phyloP scores from a whole-genome alignment of 2,888 invertebrate species.

The Dinocampus coccinellae region DNA sequence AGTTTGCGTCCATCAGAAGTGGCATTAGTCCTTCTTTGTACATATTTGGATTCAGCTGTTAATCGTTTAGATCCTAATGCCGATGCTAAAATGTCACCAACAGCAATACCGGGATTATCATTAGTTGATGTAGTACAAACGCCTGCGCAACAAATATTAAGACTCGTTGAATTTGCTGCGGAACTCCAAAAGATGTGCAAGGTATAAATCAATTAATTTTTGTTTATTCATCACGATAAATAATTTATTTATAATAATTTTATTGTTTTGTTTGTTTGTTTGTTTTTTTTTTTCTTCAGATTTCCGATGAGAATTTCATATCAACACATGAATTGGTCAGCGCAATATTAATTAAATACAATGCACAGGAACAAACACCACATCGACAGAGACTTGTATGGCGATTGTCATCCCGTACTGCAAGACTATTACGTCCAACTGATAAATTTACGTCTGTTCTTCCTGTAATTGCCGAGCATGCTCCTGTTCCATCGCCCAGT shows the following conservation, averaged over 20 bases:
- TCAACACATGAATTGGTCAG: constrained; percentile 76
- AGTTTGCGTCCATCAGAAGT: constrained; percentile 81
- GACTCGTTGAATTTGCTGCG: constrained; percentile 78
- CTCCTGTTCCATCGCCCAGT: constrained; percentile 66
- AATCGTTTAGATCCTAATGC: constrained; percentile 68
- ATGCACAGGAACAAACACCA: constrained; percentile 77
- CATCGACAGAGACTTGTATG: constrained; percentile 83
- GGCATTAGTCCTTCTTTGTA: constrained; percentile 82
- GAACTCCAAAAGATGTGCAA: constrained; percentile 81
- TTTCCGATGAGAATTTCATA: constrained; percentile 77
- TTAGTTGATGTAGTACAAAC: constrained; percentile 46
- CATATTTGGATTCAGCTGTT: constrained; percentile 76
- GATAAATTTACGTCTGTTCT: constrained; percentile 80
- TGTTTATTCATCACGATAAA: constrained; percentile 9
- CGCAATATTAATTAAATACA: constrained; percentile 79
- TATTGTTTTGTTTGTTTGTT: constrained; percentile 11
- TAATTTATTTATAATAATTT: constrained; percentile 11
- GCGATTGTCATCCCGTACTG: constrained; percentile 81
- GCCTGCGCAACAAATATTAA: constrained; percentile 73
- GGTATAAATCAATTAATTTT: constrained; percentile 68
- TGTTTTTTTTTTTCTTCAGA: constrained; percentile 69
- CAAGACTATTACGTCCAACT: constrained; percentile 80
- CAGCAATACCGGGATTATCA: constrained; percentile 48
- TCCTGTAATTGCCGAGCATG: constrained; percentile 82
- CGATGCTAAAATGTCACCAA: constrained; percentile 47